phyloP scores from a whole-genome alignment of 2,888 invertebrate species.

The Sericinus montela region DNA sequence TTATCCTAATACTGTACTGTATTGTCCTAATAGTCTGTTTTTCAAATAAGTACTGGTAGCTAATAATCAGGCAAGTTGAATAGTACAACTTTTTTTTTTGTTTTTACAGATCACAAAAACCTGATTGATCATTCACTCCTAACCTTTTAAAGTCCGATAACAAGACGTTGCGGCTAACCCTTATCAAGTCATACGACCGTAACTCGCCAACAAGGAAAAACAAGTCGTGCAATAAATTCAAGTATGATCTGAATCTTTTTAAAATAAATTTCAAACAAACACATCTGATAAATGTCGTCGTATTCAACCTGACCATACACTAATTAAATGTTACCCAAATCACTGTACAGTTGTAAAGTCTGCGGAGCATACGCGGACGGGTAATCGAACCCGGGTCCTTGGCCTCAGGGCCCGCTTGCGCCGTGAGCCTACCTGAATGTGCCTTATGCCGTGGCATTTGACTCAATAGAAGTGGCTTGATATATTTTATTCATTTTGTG shows the following conservation, averaged over 20 bases:
- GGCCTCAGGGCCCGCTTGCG: constrained; percentile 24
- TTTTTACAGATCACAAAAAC: constrained; percentile 2
- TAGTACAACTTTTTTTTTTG: not conserved
- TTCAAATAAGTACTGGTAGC: not conserved
- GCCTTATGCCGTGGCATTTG: constrained; percentile 2
- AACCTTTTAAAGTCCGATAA: constrained; percentile 13
- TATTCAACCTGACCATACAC: not conserved
- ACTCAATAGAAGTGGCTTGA: constrained; percentile 14
- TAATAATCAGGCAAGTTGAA: constrained; percentile 1
- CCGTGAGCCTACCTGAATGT: constrained; percentile 19
- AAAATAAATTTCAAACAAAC: constrained; percentile 14
- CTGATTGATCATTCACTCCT: constrained; percentile 6
- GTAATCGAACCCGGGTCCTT: constrained; percentile 33
- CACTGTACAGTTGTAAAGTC: constrained; percentile 14
- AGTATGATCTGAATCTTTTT: constrained; percentile 12
- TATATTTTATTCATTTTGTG: too few species aligned
- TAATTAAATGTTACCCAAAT: constrained; percentile 18
- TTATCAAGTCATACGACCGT: not conserved
- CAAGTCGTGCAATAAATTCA: constrained; percentile 3
- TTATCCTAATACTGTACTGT: too few species aligned
- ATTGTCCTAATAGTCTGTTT: too few species aligned
- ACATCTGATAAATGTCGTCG: constrained; percentile 15
- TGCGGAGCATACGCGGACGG: constrained; percentile 12
- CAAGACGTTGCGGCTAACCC: not conserved
- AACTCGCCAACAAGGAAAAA: not conserved